Evolutionary conservation across 2,113 vertebrate genomes (phyloP).

Genomic region (Morone chrysops): DNA sequence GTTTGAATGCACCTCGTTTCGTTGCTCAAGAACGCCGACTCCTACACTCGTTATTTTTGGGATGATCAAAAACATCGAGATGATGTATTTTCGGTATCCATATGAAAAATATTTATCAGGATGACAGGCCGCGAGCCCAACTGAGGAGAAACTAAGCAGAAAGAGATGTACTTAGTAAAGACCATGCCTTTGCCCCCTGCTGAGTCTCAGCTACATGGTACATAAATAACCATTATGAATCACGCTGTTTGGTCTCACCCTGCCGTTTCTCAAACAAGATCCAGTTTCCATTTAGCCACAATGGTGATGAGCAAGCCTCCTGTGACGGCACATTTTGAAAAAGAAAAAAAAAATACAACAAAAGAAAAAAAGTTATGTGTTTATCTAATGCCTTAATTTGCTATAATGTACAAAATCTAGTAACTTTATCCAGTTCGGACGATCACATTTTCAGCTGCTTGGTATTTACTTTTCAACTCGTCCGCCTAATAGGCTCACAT

Average conservation of each 20-base stretch:
- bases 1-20: conserved; percentile 58
- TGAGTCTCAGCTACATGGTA: conserved; percentile 75
- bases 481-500: conserved; percentile 68
- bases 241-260: conserved; percentile 80
- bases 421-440: conserved; percentile 5
- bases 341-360: conserved; percentile 1
- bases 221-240: conserved; percentile 85
- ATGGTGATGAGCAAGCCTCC: conserved; percentile 64
- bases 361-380: conserved; percentile 45
- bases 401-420: neutral
- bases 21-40: conserved; percentile 48
- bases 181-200: conserved; percentile 76
- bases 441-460: neutral
- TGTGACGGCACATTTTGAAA: conserved; percentile 39
- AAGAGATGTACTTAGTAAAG: conserved; percentile 77
- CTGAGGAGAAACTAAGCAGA: conserved; percentile 67
- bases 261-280: conserved; percentile 78
- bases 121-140: conserved; percentile 38
- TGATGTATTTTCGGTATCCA: conserved; percentile 55
- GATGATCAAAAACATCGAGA: conserved; percentile 71
- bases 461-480: conserved; percentile 62
- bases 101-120: conserved; percentile 51
- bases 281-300: conserved; percentile 80
- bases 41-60: conserved; percentile 69
- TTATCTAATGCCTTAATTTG: conserved; percentile 31